A percentile compares a stretch with the other conserved stretches of the same genome.
Evolutionary conservation across 2,113 vertebrate species (phyloP).

Genomic region (Sylvietta virens): DNA sequence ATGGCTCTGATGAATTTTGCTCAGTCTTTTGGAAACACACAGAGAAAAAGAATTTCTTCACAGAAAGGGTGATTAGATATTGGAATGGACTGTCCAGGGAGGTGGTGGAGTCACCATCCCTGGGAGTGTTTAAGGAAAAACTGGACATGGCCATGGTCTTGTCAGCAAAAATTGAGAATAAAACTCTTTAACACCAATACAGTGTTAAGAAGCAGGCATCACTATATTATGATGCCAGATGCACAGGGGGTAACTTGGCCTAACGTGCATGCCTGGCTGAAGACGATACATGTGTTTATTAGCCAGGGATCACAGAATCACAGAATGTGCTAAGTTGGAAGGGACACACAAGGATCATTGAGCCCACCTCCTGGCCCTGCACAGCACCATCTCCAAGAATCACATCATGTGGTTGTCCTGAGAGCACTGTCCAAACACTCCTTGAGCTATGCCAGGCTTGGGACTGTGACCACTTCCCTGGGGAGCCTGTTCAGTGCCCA

Average conservation of each 20-base stretch:
- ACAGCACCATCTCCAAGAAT: background rate
- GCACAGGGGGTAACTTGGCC: background rate
- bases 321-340: background rate
- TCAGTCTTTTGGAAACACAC: fast-evolving
- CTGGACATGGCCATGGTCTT: background rate
- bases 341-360: background rate
- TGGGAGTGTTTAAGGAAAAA: background rate
- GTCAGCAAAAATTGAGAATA: fast-evolving
- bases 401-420: background rate
- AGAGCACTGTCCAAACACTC: background rate
- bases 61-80: background rate
- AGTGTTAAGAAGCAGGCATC: background rate
- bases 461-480: background rate
- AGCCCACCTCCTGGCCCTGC: background rate
- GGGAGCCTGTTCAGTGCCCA: background rate
- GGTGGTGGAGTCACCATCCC: background rate
- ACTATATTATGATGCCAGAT: fast-evolving
- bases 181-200: background rate
- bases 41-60: background rate
- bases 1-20: background rate
- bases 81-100: background rate
- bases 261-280: background rate
- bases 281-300: background rate
- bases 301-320: background rate
- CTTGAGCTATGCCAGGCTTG: background rate